phyloP scores from a whole-genome alignment of 2,113 vertebrate species.

The Suncus etruscus region DNA sequence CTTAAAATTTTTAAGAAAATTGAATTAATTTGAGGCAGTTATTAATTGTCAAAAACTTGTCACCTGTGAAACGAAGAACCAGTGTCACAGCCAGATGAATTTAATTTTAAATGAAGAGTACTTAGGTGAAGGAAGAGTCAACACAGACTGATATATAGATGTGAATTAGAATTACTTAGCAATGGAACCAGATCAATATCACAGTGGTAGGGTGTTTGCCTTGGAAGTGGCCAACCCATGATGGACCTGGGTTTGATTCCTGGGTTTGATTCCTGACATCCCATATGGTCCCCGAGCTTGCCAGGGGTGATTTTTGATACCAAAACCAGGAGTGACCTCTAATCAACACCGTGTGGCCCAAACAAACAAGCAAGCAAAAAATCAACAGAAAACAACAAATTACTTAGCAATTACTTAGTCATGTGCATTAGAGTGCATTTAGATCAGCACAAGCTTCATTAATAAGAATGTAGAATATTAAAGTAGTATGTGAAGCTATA shows the following conservation, averaged over 20 bases:
- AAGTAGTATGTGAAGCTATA: background rate
- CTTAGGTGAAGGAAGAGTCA: background rate
- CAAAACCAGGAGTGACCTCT: too few relatives aligned
- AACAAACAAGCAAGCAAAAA: too few relatives aligned
- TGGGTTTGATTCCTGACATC: too few relatives aligned
- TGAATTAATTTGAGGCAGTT: slow-evolving; percentile 48
- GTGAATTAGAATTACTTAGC: background rate
- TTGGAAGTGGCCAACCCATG: too few relatives aligned
- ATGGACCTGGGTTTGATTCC: too few relatives aligned
- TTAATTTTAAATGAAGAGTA: slow-evolving; percentile 41
- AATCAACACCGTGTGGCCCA: too few relatives aligned
- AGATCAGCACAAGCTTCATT: background rate
- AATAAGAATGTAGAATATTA: background rate
- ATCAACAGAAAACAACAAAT: background rate
- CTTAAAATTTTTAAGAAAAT: slow-evolving; percentile 54
- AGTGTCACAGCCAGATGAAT: background rate
- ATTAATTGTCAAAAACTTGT: slow-evolving; percentile 3
- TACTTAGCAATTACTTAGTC: background rate
- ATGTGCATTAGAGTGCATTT: background rate
- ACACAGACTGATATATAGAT: background rate
- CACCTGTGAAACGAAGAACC: slow-evolving; percentile 15
- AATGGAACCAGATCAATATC: too few relatives aligned
- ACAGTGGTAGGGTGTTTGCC: too few relatives aligned
- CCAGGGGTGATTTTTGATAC: too few relatives aligned
- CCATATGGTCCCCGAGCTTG: too few relatives aligned